These are phyloP conservation scores for Aspidapion aeneum DNA, from an alignment of 2,888 invertebrate genomes.

Conservation along the genomic window DNA sequence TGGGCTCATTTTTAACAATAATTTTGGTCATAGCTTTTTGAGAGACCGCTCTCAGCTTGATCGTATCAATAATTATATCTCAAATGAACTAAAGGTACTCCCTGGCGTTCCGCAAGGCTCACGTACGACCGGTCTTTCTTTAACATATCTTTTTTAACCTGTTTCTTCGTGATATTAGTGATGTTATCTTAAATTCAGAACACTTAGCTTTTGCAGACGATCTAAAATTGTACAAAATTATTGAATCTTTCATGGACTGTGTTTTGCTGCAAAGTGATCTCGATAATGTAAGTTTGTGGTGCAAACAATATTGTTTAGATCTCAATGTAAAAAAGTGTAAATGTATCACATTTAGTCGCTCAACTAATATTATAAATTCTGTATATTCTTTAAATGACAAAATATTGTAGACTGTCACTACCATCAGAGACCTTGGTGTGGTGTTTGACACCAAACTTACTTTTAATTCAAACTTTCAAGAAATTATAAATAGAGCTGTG, in stretches of 20 bases:
- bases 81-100: background rate
- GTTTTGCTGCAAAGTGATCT: background rate
- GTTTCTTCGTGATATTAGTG: background rate
- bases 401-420: background rate
- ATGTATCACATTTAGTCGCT: background rate
- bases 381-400: background rate
- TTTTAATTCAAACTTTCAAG: background rate
- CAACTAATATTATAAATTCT: background rate
- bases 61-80: background rate
- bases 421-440: background rate
- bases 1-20: no score
- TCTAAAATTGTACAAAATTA: background rate
- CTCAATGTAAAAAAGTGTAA: background rate
- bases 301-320: no score
- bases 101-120: background rate
- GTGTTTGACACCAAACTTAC: conserved; percentile 1
- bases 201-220: conserved; percentile 1
- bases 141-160: background rate
- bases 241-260: no score
- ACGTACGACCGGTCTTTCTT: background rate
- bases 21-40: no score
- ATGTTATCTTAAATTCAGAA: conserved; percentile 1
- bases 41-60: background rate
- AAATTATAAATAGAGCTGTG: background rate
- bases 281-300: background rate